These are phyloP conservation scores for Drosophila saltans DNA, from an alignment of 1,140 invertebrate genomes.

Conservation along the genomic window DNA sequence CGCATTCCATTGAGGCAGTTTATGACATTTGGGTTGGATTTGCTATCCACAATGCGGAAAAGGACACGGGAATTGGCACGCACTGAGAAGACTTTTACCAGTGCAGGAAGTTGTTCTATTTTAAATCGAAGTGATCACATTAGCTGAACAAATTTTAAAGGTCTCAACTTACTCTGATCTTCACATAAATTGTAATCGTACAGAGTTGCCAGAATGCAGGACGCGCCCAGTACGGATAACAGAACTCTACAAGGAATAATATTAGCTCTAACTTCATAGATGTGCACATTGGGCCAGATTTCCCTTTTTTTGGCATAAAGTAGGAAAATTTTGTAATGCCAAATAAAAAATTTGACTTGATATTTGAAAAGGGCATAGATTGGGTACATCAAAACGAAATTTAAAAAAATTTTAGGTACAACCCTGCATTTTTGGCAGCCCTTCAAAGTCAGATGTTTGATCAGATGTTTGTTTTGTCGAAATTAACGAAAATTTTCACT, in stretches of 20 bases:
- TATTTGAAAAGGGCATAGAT: too few species aligned
- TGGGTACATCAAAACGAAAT: too few species aligned
- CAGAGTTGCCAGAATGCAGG: conserved; percentile 40
- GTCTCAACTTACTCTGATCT: conserved; percentile 41
- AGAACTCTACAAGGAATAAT: conserved; percentile 40
- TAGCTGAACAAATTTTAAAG: neutral
- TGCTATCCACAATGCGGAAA: conserved; percentile 36
- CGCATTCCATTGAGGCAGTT: conserved; percentile 81
- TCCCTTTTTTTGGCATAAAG: too few species aligned
- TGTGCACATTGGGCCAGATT: too few species aligned
- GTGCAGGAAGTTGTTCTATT: conserved; percentile 33
- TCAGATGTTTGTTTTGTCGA: too few species aligned
- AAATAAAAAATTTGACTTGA: too few species aligned
- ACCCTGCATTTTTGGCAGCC: too few species aligned
- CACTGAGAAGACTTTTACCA: conserved; percentile 50
- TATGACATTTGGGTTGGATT: conserved; percentile 57
- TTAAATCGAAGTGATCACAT: neutral
- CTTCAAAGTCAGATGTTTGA: too few species aligned
- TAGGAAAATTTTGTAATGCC: too few species aligned
- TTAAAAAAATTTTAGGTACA: too few species aligned
- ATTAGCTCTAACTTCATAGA: too few species aligned
- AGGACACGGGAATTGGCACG: conserved; percentile 46
- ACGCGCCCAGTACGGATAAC: conserved; percentile 29
- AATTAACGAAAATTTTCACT: too few species aligned
- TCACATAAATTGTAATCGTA: conserved; percentile 44